These are phyloP conservation scores for Misgurnus anguillicaudatus DNA, from an alignment of 2,113 vertebrate species.

Conservation along the genomic window DNA sequence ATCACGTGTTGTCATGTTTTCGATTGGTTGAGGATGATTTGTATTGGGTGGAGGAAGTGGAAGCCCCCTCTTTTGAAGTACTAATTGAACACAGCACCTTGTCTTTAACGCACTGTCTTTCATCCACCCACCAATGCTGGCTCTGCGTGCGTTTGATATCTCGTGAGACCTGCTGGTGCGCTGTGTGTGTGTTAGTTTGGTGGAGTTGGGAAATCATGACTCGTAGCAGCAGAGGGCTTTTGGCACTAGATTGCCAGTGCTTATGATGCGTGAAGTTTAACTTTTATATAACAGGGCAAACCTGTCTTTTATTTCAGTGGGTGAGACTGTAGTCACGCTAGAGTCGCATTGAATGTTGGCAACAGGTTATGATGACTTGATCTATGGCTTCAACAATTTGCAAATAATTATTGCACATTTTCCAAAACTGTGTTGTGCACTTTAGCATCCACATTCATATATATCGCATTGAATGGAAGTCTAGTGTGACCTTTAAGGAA, in stretches of 20 bases:
- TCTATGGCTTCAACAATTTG: too few species aligned
- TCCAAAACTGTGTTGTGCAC: too few species aligned
- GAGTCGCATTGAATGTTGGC: too few species aligned
- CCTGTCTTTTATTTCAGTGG: background rate
- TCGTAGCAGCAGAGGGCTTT: conserved; percentile 24
- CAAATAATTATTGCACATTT: too few species aligned
- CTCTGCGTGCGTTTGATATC: background rate
- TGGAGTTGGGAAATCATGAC: conserved; percentile 39
- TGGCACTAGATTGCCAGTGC: conserved; percentile 9
- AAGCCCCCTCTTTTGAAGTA: conserved; percentile 64
- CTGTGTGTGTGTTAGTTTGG: conserved; percentile 34
- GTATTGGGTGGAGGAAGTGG: conserved; percentile 32
- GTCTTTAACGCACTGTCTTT: conserved; percentile 69
- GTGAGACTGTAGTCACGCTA: too few species aligned
- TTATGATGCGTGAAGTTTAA: conserved; percentile 7
- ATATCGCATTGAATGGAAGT: too few species aligned
- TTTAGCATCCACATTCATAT: too few species aligned
- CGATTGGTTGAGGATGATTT: conserved; percentile 56
- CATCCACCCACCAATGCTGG: conserved; percentile 52
- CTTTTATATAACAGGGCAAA: background rate
- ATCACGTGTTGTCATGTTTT: conserved; percentile 38
- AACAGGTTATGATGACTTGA: too few species aligned
- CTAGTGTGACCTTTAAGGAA: too few species aligned
- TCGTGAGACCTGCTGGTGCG: background rate
- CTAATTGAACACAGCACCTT: conserved; percentile 64